These are phyloP conservation scores for Chiridota heheva DNA, from an alignment of 35 echinoderm and acorn worm species.

Conservation along the genomic window DNA sequence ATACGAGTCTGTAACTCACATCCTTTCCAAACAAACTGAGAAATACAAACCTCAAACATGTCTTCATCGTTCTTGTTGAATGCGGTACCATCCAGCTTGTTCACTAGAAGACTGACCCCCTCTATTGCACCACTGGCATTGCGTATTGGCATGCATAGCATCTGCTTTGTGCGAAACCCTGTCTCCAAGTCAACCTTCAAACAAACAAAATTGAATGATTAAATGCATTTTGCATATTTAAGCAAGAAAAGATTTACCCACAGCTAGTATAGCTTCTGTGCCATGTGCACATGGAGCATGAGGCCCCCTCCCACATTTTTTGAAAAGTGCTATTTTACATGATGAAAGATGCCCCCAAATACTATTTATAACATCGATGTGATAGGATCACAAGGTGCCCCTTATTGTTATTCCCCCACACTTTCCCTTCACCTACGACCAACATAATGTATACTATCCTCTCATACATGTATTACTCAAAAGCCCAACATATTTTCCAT, in stretches of 20 bases:
- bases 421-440: no score
- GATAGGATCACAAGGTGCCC: no score
- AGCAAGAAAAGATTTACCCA: background rate
- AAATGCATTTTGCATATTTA: background rate
- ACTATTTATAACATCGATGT: no score
- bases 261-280: background rate
- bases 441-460: no score
- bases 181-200: conserved; percentile 76
- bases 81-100: conserved; percentile 85
- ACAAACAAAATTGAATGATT: background rate
- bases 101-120: conserved; percentile 89
- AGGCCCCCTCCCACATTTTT: no score
- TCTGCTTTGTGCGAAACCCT: conserved; percentile 81
- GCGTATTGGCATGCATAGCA: conserved; percentile 93
- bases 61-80: conserved; percentile 99
- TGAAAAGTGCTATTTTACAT: no score
- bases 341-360: no score
- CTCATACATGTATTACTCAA: no score
- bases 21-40: no score
- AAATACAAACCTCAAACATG: conserved; percentile 99
- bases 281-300: background rate
- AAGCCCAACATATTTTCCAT: no score
- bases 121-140: conserved; percentile 91
- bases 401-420: no score
- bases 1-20: no score